Conservation (phyloP, 2,888 invertebrate genomes). For the Thumatha senex region DNA sequence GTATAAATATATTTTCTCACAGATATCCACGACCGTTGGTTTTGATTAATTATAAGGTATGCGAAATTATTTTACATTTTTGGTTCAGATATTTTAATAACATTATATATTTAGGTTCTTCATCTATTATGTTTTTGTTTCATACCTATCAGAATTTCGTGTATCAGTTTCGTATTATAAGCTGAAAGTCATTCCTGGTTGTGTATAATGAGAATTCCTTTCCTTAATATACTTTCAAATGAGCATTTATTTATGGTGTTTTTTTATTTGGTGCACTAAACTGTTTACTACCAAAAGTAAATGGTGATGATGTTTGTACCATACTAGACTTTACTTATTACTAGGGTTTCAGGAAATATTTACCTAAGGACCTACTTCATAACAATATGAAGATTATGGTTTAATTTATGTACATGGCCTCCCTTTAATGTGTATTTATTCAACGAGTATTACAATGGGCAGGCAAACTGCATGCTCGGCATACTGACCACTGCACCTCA, state of each 20-base stretch:
- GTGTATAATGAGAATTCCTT: too few relatives aligned
- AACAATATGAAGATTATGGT: constrained; percentile 16
- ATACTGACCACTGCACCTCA: constrained; percentile 39
- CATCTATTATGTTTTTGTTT: neutral
- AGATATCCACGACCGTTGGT: constrained; percentile 61
- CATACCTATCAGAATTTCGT: too few relatives aligned
- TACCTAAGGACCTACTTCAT: too few relatives aligned
- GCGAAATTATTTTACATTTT: neutral
- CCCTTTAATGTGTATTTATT: constrained; percentile 15
- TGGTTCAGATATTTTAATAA: neutral
- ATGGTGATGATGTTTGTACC: too few relatives aligned
- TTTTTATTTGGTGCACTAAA: too few relatives aligned
- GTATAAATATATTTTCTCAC: constrained; percentile 62
- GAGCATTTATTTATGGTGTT: too few relatives aligned
- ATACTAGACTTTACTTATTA: neutral
- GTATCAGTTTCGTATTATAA: too few relatives aligned
- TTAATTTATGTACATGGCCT: constrained; percentile 11
- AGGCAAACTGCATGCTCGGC: constrained; percentile 35
- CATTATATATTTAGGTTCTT: neutral
- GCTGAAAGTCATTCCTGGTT: too few relatives aligned
- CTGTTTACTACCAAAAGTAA: too few relatives aligned
- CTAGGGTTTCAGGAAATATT: neutral
- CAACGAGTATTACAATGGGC: constrained; percentile 33
- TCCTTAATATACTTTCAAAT: too few relatives aligned
- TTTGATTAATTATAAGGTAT: constrained; percentile 49